Evolutionary conservation across 1,140 invertebrate species (phyloP), one percentile per base, ranked within the genome.

Genomic region (Anastrepha ludens): DNA sequence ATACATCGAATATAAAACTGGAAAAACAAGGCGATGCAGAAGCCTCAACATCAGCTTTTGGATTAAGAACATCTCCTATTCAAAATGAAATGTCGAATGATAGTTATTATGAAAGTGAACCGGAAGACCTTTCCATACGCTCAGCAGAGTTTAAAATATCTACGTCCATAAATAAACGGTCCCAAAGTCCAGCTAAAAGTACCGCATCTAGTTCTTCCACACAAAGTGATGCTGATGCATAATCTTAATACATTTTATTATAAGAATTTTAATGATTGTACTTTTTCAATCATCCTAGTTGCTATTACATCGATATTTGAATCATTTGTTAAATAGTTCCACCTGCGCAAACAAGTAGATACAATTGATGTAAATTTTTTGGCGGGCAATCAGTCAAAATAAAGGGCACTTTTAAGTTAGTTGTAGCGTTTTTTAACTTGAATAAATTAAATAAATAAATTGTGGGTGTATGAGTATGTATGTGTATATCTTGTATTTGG

Each of bases 51-150:
- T 55, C 15, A 6, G 6, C 6, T 20, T 55, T 8, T 2, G 74
- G 39, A 4, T 15, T 41, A 5, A 47, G n/a, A 85, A 50, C 59
- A 2, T 85, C 41, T 13, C 59, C 41, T 13, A 55, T 89, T 8
- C 90, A 91, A 60, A 92, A 91, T 60, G 91, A 92, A 85, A 89
- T 91, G 1, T 92, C 90, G 13, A 90, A 91, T 62, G 91, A 92
- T 50, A 92, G 91, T 78, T 92, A 91, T 62, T 91, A 89, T 70
- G 91, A 91, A 85, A 92, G 90, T 85, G 91, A 92, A 88, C 92
- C 92, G 3, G 92, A 93, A 89, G 92, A 93, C 87, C 86, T 93
- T n/a, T 93, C 92, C n/a, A 90, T 92, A 9, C 91, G 91, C 3
- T 92, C 90, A 5, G 90, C 89, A 89, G 89, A 89, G 60, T 92